A percentile compares a stretch with the other conserved stretches of the same genome.
phyloP scores from a whole-genome alignment of 2,888 invertebrate genomes.

The Xestobium rufovillosum region DNA sequence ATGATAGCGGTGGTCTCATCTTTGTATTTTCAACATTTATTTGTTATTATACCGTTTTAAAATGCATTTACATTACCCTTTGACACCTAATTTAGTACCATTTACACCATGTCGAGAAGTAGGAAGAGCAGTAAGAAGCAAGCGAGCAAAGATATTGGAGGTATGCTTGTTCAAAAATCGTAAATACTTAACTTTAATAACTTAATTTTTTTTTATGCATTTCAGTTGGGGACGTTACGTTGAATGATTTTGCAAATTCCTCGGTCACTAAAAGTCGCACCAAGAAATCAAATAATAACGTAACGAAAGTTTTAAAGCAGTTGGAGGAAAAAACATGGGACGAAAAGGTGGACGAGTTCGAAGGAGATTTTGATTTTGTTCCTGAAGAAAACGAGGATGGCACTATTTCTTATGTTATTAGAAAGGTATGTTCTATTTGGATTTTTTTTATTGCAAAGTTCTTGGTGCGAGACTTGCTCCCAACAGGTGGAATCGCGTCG shows the following conservation, averaged over 20 bases:
- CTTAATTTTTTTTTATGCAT: slow-evolving; percentile 6
- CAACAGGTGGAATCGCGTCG: slow-evolving; percentile 24
- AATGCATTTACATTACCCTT: slow-evolving; percentile 31
- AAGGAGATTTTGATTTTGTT: slow-evolving; percentile 38
- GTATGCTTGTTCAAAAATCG: slow-evolving; percentile 27
- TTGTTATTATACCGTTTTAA: slow-evolving; percentile 31
- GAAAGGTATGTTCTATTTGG: slow-evolving; percentile 22
- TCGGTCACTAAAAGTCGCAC: slow-evolving; percentile 32
- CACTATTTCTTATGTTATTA: slow-evolving; percentile 32
- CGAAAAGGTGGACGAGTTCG: slow-evolving; percentile 47
- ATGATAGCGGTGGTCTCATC: slow-evolving; percentile 35
- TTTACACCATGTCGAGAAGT: slow-evolving; percentile 36
- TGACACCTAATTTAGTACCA: slow-evolving; percentile 30
- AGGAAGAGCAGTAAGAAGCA: slow-evolving; percentile 35
- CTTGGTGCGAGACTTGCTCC: slow-evolving; percentile 37
- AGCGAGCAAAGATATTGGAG: slow-evolving; percentile 34
- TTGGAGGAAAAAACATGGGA: slow-evolving; percentile 44
- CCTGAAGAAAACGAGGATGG: slow-evolving; percentile 40
- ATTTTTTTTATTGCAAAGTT: no score
- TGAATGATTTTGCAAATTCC: slow-evolving; percentile 60
- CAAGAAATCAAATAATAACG: slow-evolving; percentile 37
- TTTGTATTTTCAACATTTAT: slow-evolving; percentile 26
- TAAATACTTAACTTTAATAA: slow-evolving; percentile 1
- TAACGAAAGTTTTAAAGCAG: slow-evolving; percentile 32
- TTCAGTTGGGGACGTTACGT: slow-evolving; percentile 52